A percentile compares a stretch with the other conserved stretches of the same genome.
phyloP scores from a whole-genome alignment of 2,888 invertebrate species.

The Suillia variegata region DNA sequence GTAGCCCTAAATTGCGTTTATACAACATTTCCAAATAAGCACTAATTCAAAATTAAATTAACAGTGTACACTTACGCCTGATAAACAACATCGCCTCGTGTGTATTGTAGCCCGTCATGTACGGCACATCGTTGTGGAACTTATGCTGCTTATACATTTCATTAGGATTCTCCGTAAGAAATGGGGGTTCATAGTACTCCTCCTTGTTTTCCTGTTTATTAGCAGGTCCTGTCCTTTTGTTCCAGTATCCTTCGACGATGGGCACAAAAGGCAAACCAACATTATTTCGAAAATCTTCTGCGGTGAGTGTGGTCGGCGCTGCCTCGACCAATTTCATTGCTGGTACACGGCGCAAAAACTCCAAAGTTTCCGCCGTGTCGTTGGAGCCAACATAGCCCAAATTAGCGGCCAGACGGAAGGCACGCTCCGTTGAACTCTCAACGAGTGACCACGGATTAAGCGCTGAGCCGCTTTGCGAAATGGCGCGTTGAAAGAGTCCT shows the following conservation, averaged over 20 bases:
- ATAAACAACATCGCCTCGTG: slow-evolving; percentile 71
- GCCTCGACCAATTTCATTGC: slow-evolving; percentile 67
- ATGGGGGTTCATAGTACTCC: slow-evolving; percentile 59
- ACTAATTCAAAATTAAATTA: background rate
- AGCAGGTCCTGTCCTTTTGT: too few relatives aligned
- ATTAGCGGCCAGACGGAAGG: slow-evolving; percentile 66
- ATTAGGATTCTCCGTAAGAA: slow-evolving; percentile 65
- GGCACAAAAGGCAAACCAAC: slow-evolving; percentile 69
- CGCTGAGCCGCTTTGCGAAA: slow-evolving; percentile 68
- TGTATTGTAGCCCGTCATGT: slow-evolving; percentile 69
- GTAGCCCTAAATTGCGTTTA: slow-evolving; percentile 62
- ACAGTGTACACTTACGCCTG: slow-evolving; percentile 59
- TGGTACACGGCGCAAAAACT: slow-evolving; percentile 66
- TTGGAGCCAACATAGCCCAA: slow-evolving; percentile 66
- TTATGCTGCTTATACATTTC: slow-evolving; percentile 58
- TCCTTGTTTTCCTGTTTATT: slow-evolving; percentile 43
- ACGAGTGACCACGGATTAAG: slow-evolving; percentile 69
- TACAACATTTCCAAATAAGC: too few relatives aligned
- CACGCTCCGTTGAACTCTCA: slow-evolving; percentile 62
- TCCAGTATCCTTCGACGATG: slow-evolving; percentile 63
- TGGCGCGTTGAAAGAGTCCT: slow-evolving; percentile 69
- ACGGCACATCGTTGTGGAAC: slow-evolving; percentile 67
- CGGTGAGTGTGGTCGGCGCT: slow-evolving; percentile 63
- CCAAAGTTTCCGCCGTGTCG: slow-evolving; percentile 65
- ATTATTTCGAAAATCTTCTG: slow-evolving; percentile 66